These are phyloP conservation scores for Pyrrhosoma nymphula DNA, from an alignment of 2,888 invertebrate genomes.

Conservation along the genomic window DNA sequence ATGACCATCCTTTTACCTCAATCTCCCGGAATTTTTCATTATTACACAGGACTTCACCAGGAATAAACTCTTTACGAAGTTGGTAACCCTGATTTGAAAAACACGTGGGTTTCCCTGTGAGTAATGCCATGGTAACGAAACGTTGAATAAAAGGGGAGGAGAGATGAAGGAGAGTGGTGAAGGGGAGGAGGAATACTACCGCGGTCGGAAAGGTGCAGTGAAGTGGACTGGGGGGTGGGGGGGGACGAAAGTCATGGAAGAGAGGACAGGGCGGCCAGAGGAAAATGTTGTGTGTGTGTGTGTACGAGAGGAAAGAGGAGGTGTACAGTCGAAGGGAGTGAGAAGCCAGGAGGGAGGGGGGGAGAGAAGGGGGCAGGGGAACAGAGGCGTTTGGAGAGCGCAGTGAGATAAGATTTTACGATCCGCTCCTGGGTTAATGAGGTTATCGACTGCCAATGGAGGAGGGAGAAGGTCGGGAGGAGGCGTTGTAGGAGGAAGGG, in stretches of 20 bases:
- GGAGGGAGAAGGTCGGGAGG: neutral
- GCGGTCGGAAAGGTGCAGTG: neutral
- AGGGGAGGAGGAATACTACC: neutral
- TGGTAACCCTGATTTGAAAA: neutral
- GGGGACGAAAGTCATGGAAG: neutral
- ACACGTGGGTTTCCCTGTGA: neutral
- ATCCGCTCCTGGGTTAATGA: conserved; percentile 67
- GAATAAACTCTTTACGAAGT: too few relatives aligned
- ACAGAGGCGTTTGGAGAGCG: conserved; percentile 16
- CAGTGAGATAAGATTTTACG: conserved; percentile 63
- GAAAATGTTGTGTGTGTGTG: too few relatives aligned
- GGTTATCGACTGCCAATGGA: conserved; percentile 67
- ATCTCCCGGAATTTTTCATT: too few relatives aligned
- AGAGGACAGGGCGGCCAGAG: neutral
- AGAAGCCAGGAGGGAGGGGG: neutral
- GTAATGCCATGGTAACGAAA: neutral
- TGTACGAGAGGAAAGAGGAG: neutral
- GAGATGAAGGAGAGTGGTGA: neutral
- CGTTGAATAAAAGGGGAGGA: neutral
- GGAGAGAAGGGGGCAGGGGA: neutral
- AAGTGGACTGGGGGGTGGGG: neutral
- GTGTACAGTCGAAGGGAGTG: neutral
- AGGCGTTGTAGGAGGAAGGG: neutral
- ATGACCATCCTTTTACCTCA: too few relatives aligned
- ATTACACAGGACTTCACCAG: too few relatives aligned